A percentile compares a stretch with the other conserved stretches of the same genome.
Conservation (phyloP, 35 echinoderm and acorn worm species). For the Heliocidaris tuberculata region DNA sequence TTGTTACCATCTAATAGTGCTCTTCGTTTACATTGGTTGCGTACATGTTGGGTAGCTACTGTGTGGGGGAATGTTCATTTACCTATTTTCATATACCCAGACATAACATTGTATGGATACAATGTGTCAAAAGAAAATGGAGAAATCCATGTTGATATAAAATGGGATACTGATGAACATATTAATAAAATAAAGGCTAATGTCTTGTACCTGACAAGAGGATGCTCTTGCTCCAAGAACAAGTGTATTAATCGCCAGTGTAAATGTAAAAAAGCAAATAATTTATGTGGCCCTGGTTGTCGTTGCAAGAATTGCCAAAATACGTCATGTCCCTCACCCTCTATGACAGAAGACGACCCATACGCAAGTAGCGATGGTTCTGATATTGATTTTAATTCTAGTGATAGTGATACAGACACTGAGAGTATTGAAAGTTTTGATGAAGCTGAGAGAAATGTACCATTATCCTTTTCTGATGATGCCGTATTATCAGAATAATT, state of each 20-base stretch:
- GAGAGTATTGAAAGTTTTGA: neutral
- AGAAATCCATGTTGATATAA: neutral
- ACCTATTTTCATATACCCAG: conserved; percentile 46
- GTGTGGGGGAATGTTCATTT: conserved; percentile 41
- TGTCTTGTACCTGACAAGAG: conserved; percentile 4
- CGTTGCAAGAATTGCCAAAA: neutral
- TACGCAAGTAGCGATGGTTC: neutral
- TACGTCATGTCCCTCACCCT: neutral
- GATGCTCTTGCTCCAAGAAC: conserved; percentile 1
- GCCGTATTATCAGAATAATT: too few relatives aligned
- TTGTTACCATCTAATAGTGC: conserved; percentile 54
- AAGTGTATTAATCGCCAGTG: conserved; percentile 14
- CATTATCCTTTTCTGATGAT: too few relatives aligned
- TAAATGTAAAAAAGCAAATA: neutral
- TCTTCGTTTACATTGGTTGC: conserved; percentile 54
- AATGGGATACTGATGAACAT: conserved; percentile 28
- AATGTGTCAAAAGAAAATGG: neutral
- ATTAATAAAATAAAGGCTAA: conserved; percentile 4
- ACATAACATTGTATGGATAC: neutral
- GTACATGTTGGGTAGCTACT: conserved; percentile 54
- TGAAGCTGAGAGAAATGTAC: too few relatives aligned
- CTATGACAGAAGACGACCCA: neutral
- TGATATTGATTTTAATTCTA: neutral
- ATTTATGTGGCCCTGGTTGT: conserved; percentile 16
- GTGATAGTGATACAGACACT: neutral